Conservation (phyloP, 1,140 invertebrate species). For the Bradynema listronoti region DNA sequence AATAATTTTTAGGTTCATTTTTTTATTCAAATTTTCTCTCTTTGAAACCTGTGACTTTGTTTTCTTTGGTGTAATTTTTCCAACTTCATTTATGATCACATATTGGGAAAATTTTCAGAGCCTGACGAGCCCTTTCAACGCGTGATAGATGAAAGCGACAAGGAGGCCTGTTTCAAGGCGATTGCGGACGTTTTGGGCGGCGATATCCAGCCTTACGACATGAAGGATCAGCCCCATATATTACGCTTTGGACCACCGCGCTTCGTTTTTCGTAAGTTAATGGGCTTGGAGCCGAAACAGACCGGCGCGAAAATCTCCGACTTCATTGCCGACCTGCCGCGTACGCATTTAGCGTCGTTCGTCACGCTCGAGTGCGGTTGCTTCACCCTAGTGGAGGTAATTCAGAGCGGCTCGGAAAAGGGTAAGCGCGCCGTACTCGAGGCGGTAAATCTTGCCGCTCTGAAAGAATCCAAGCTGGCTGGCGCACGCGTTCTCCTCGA, state of each 20-base stretch:
- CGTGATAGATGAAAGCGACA: slow-evolving; percentile 21
- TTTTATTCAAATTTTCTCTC: neutral
- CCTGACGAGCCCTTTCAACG: slow-evolving; percentile 24
- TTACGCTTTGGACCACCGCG: slow-evolving; percentile 29
- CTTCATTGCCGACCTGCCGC: slow-evolving; percentile 30
- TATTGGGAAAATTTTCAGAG: slow-evolving; percentile 17
- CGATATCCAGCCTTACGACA: slow-evolving; percentile 39
- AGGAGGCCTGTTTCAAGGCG: slow-evolving; percentile 36
- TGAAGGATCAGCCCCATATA: slow-evolving; percentile 32
- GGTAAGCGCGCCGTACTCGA: neutral
- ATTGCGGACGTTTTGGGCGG: slow-evolving; percentile 41
- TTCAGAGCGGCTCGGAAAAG: slow-evolving; percentile 22
- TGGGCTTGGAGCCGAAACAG: slow-evolving; percentile 27
- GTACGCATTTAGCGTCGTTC: slow-evolving; percentile 32
- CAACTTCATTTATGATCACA: no score
- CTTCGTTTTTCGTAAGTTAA: slow-evolving; percentile 38
- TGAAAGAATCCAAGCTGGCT: slow-evolving; percentile 18
- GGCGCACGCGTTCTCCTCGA: slow-evolving; percentile 9
- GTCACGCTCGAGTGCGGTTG: slow-evolving; percentile 32
- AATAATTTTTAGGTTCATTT: slow-evolving; percentile 6
- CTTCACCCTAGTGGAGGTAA: slow-evolving; percentile 35
- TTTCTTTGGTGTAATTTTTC: no score
- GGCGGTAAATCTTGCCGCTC: neutral
- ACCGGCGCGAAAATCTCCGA: slow-evolving; percentile 32
- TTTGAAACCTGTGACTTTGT: no score